phyloP scores from a whole-genome alignment of 2,888 invertebrate genomes.

The Drosophila maculinotata region DNA sequence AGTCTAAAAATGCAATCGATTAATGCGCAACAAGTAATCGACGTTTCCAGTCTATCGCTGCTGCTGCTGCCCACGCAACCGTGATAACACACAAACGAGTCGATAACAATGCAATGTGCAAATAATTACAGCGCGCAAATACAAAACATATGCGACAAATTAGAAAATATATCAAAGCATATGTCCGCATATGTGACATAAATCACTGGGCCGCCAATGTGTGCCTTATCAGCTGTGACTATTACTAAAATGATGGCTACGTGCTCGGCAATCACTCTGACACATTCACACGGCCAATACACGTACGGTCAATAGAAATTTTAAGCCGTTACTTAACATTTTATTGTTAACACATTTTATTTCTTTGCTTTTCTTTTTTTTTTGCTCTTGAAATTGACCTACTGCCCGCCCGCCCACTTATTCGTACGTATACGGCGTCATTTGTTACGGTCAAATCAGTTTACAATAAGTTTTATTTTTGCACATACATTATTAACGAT shows the following conservation, averaged over 20 bases:
- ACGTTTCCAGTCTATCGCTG: conserved; percentile 13
- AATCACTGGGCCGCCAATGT: conserved; percentile 9
- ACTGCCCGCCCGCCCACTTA: conserved; percentile 1
- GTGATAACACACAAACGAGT: conserved; percentile 21
- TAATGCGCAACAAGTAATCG: conserved; percentile 37
- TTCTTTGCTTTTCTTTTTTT: not conserved
- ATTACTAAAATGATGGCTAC: conserved; percentile 27
- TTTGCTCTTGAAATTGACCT: conserved; percentile 34
- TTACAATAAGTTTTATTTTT: conserved; percentile 28
- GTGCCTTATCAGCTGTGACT: conserved; percentile 42
- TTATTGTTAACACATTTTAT: conserved; percentile 20
- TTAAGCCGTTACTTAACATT: conserved; percentile 37
- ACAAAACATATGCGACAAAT: conserved; percentile 62
- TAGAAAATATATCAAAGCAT: conserved; percentile 37
- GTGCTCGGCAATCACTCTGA: conserved; percentile 31
- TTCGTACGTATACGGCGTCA: conserved; percentile 27
- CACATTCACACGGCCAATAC: conserved; percentile 37
- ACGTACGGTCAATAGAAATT: conserved; percentile 53
- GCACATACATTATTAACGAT: conserved; percentile 52
- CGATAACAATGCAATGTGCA: conserved; percentile 37
- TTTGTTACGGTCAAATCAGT: conserved; percentile 67
- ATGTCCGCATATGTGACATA: conserved; percentile 12
- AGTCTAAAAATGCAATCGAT: conserved; percentile 32
- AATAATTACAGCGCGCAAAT: conserved; percentile 18
- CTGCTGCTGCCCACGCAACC: conserved; percentile 3